A percentile compares a stretch with the other conserved stretches of the same genome.
Evolutionary conservation across 2,113 vertebrate genomes (phyloP).

Genomic region (Prochilodus magdalenae): DNA sequence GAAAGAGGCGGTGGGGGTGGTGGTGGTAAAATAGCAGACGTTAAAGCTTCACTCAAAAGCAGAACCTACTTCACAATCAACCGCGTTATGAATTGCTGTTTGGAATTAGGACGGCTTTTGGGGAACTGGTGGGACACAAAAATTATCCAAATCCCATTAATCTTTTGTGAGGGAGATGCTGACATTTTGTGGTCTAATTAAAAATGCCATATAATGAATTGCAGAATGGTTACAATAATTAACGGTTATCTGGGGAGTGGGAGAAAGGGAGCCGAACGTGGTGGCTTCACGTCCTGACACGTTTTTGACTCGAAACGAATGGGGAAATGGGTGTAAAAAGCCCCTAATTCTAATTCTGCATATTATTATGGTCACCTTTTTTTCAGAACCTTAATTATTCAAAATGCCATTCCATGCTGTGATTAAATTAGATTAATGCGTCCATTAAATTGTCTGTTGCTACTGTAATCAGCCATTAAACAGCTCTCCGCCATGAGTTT

Average conservation of each 20-base stretch:
- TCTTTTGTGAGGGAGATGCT: constrained; percentile 72
- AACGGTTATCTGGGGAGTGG: constrained; percentile 66
- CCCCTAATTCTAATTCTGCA: constrained; percentile 56
- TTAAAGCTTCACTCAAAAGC: constrained; percentile 48
- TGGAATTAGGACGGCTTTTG: constrained; percentile 67
- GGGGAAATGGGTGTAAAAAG: constrained; percentile 42
- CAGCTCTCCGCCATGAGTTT: constrained; percentile 61
- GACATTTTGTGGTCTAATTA: constrained; percentile 82
- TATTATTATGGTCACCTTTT: constrained; percentile 63
- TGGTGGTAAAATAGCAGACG: constrained; percentile 2
- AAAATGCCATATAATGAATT: constrained; percentile 71
- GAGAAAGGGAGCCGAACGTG: constrained; percentile 59
- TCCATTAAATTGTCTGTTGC: constrained; percentile 73
- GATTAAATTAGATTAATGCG: constrained; percentile 74
- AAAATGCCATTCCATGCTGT: constrained; percentile 68
- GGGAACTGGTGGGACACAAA: constrained; percentile 61
- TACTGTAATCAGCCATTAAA: constrained; percentile 74
- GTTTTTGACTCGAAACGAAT: constrained; percentile 53
- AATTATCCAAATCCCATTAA: constrained; percentile 80
- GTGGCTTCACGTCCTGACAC: constrained; percentile 47
- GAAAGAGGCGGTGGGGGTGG: constrained; percentile 49
- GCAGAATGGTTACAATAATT: constrained; percentile 74
- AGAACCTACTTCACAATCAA: constrained; percentile 72
- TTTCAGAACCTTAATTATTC: constrained; percentile 70
- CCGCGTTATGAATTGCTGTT: constrained; percentile 65